A percentile compares a stretch with the other conserved stretches of the same genome.
Conservation (phyloP, 1,140 invertebrate genomes). For the Papilio glaucus region DNA sequence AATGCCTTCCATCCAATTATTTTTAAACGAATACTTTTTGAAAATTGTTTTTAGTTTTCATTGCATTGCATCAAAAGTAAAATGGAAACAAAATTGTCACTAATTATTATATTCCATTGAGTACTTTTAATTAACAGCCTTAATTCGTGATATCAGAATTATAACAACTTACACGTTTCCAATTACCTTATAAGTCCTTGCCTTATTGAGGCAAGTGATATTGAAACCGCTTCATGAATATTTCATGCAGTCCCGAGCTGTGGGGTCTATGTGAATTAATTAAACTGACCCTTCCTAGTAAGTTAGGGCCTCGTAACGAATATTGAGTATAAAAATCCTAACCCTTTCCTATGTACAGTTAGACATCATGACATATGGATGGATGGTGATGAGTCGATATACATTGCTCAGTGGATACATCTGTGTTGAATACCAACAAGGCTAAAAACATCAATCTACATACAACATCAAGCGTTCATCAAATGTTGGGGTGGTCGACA, state of each 20-base stretch:
- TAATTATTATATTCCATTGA: background rate
- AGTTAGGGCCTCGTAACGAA: background rate
- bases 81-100: background rate
- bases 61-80: background rate
- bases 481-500: constrained; percentile 45
- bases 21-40: background rate
- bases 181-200: background rate
- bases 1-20: background rate
- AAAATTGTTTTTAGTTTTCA: background rate
- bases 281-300: constrained; percentile 1
- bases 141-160: background rate
- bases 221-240: constrained; percentile 34
- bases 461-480: constrained; percentile 47
- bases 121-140: background rate
- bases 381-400: constrained; percentile 28
- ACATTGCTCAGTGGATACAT: constrained; percentile 15
- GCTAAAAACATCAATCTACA: constrained; percentile 56
- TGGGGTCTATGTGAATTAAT: background rate
- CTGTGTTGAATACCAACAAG: constrained; percentile 13
- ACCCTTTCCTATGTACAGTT: constrained; percentile 4
- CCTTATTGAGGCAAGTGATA: constrained; percentile 16
- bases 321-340: background rate
- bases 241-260: background rate
- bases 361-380: background rate
- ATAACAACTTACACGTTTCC: background rate